Conservation (phyloP, 2,113 vertebrate genomes). For the Notarius quadriscutis region DNA sequence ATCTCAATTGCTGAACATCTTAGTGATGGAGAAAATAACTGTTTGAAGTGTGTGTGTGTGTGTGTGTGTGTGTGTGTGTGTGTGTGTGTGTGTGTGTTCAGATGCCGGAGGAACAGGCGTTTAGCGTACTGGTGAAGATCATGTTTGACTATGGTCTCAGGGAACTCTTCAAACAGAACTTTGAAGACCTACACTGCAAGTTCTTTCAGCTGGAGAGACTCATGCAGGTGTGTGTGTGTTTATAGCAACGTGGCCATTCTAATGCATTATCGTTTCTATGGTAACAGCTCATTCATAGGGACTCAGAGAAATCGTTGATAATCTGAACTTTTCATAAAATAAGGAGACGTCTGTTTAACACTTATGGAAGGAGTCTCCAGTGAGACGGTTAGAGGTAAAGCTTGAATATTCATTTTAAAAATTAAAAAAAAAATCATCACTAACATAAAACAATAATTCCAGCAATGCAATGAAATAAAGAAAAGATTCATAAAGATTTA, state of each 20-base stretch:
- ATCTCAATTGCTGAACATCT: not conserved
- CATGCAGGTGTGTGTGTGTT: conserved; percentile 83
- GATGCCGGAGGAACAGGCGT: conserved; percentile 99
- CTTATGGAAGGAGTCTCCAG: not conserved
- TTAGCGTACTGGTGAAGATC: conserved; percentile 98
- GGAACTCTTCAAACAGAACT: conserved; percentile 99
- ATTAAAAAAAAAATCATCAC: too few species aligned
- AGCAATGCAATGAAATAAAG: too few species aligned
- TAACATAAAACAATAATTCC: too few species aligned
- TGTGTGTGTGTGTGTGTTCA: conserved; percentile 60
- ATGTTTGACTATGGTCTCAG: conserved; percentile 99
- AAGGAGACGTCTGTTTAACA: not conserved
- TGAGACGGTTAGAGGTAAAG: too few species aligned
- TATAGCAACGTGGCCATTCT: not conserved
- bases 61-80: conserved; percentile 5
- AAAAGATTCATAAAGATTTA: too few species aligned
- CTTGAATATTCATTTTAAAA: too few species aligned
- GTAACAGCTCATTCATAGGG: too few species aligned
- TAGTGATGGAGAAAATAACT: not conserved
- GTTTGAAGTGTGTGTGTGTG: conserved; percentile 24
- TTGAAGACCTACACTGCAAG: conserved; percentile 99
- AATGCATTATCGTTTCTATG: too few species aligned
- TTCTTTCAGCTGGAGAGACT: conserved; percentile 97
- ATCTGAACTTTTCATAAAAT: too few species aligned
- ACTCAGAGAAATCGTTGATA: too few species aligned